These are phyloP conservation scores for Meloidogyne hapla DNA, from an alignment of 1,140 invertebrate species.

Conservation along the genomic window DNA sequence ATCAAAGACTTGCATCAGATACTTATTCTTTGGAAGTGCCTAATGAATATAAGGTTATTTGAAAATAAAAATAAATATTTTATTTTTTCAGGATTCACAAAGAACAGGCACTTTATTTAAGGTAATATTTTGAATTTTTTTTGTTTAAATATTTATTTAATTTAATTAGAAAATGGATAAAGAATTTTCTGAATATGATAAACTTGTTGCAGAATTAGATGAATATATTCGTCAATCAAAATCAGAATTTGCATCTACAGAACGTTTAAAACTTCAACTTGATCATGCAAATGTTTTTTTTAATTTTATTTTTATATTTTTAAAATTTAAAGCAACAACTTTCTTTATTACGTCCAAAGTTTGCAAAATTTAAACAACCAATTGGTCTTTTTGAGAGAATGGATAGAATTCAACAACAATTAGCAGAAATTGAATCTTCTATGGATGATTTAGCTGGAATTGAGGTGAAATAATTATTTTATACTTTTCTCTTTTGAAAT, in stretches of 20 bases:
- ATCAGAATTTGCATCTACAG: conserved; percentile 48
- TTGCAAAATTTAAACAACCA: conserved; percentile 58
- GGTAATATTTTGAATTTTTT: conserved; percentile 4
- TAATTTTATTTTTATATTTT: not conserved
- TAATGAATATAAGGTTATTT: conserved; percentile 57
- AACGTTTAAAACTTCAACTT: conserved; percentile 53
- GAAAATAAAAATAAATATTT: not conserved
- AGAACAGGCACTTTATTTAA: conserved; percentile 13
- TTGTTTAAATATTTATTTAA: not conserved
- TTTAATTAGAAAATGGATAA: conserved; percentile 55
- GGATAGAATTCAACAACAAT: conserved; percentile 39
- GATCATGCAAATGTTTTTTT: conserved; percentile 48
- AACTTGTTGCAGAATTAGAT: conserved; percentile 46
- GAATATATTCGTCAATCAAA: conserved; percentile 49
- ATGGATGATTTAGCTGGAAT: conserved; percentile 54
- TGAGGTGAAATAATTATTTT: conserved; percentile 1
- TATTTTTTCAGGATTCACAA: conserved; percentile 16
- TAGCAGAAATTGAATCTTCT: conserved; percentile 49
- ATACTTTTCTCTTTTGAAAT: no score
- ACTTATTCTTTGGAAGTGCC: conserved; percentile 59
- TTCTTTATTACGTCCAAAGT: conserved; percentile 50
- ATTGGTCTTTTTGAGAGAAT: conserved; percentile 51
- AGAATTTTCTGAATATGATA: conserved; percentile 55
- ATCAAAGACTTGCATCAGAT: conserved; percentile 44
- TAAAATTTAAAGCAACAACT: conserved; percentile 48